Base-by-base conservation (phyloP, 1,140 invertebrate species). In the Pygmarrhopalites habei region DNA sequence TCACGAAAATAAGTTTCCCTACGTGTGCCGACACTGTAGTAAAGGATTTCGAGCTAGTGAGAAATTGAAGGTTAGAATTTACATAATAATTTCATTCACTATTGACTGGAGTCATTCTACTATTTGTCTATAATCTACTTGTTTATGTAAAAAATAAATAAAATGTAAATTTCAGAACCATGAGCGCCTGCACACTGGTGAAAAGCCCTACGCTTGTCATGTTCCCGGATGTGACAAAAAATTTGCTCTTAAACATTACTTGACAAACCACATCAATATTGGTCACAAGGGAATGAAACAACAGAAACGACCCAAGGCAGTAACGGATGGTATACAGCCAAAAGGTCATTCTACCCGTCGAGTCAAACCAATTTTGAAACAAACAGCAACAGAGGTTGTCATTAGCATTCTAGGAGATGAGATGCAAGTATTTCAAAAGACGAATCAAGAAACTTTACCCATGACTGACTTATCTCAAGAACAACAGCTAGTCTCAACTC, bases 1-100 rank as follows among this genome's bases (percentile, higher is more conserved):
- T 21, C 46, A 49, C 46, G 46, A 49, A 49, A 21, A 21, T 12
- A 14, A 23, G 7, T 19, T 19, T 23, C 46, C 46, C 14, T 49
- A 12, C 23, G 19, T 12, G 19, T 49, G 46, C 19, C 10, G 23
- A 12, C 23, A 19, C 7, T 49, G 46, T 21, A 21, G 19, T 14
- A 49, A 49, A 21, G 46, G 46, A 49, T 49, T 49, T 19, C 14
- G 46, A 7, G 46, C 19, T 49, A 49, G 46, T 12, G 46, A 49
- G 19, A 7, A 49, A 7, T 23, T 49, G 14, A 49, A n/a, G n/a
- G n/a, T n/a, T n/a, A n/a, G n/a, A n/a, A n/a, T n/a, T n/a, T n/a
- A n/a, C n/a, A n/a, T n/a, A n/a, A n/a, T n/a, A n/a, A n/a, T n/a
- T n/a, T n/a, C n/a, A n/a, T n/a, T n/a, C n/a, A n/a, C n/a, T n/a